A percentile compares a stretch with the other conserved stretches of the same genome.
These are phyloP conservation scores for Macrobrachium nipponense DNA, from an alignment of 1,140 invertebrate genomes.

Conservation along the genomic window DNA sequence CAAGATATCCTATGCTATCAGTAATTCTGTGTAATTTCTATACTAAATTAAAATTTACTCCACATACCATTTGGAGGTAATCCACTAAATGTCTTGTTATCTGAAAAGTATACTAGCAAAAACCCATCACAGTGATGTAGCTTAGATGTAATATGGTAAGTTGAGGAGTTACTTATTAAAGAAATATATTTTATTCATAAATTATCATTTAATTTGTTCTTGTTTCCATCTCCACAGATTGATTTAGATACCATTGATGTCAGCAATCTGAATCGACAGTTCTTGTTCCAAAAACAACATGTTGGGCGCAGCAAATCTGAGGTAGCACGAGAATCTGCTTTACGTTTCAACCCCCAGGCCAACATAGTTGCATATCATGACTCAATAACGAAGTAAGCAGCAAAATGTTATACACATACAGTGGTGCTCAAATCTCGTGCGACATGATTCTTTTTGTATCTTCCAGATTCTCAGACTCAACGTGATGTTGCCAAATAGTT, in stretches of 20 bases:
- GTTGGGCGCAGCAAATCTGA: slow-evolving; percentile 95
- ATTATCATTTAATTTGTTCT: background rate
- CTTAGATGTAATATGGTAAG: no score
- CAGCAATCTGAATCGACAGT: slow-evolving; percentile 98
- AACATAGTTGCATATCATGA: slow-evolving; percentile 92
- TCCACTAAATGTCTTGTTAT: no score
- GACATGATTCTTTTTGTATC: no score
- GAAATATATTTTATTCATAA: background rate
- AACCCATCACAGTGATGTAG: no score
- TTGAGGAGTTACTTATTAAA: background rate
- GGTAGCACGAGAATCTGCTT: slow-evolving; percentile 88
- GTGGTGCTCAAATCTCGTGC: no score
- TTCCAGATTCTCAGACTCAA: no score
- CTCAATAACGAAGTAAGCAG: slow-evolving; percentile 87
- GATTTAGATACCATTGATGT: slow-evolving; percentile 99
- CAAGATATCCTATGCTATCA: no score
- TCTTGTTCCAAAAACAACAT: slow-evolving; percentile 97
- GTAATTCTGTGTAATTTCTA: no score
- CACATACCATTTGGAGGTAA: no score
- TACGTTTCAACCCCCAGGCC: slow-evolving; percentile 89
- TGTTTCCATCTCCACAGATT: slow-evolving; percentile 77
- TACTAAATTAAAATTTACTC: no score
- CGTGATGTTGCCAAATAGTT: no score
- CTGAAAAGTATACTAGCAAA: no score
- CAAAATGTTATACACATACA: background rate